Percentiles rank a stretch among this genome's conserved stretches.
Evolutionary conservation across 2,888 invertebrate genomes (phyloP).

Genomic region (Eristalis arbustorum): DNA sequence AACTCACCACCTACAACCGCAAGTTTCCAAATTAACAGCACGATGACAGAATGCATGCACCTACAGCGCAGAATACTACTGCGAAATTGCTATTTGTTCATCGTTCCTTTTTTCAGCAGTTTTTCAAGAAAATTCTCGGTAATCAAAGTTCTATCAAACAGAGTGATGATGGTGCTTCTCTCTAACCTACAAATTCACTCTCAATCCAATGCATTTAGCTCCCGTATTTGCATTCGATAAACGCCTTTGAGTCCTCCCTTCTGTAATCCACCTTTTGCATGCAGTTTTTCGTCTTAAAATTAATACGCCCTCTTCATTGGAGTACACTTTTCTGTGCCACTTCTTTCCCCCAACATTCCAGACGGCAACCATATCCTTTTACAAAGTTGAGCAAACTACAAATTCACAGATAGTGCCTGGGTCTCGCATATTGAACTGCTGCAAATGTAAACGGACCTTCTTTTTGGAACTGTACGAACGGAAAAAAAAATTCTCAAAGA

Average conservation of each 20-base stretch:
- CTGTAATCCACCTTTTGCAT: slow-evolving; percentile 26
- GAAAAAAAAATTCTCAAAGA: background rate
- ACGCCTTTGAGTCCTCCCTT: slow-evolving; percentile 5
- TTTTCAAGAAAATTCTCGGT: background rate
- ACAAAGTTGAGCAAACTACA: slow-evolving; percentile 3
- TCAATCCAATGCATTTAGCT: slow-evolving; percentile 37
- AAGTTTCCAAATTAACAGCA: too few relatives aligned
- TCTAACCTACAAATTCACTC: background rate
- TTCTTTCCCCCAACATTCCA: background rate
- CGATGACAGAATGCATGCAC: too few relatives aligned
- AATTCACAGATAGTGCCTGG: slow-evolving; percentile 23
- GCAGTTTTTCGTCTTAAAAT: slow-evolving; percentile 13
- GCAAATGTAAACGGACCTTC: slow-evolving; percentile 22
- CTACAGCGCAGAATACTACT: background rate
- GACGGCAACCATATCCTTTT: background rate
- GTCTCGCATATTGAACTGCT: slow-evolving; percentile 43
- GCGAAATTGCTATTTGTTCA: background rate
- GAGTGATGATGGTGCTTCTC: background rate
- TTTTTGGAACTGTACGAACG: background rate
- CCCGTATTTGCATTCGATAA: slow-evolving; percentile 33
- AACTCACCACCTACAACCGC: too few relatives aligned
- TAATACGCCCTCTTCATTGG: background rate
- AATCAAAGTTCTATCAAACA: background rate
- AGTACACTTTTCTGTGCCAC: background rate
- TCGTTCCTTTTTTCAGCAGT: background rate